These are phyloP conservation scores for Butorides virescens DNA, from an alignment of 2,113 vertebrate species.

Conservation along the genomic window DNA sequence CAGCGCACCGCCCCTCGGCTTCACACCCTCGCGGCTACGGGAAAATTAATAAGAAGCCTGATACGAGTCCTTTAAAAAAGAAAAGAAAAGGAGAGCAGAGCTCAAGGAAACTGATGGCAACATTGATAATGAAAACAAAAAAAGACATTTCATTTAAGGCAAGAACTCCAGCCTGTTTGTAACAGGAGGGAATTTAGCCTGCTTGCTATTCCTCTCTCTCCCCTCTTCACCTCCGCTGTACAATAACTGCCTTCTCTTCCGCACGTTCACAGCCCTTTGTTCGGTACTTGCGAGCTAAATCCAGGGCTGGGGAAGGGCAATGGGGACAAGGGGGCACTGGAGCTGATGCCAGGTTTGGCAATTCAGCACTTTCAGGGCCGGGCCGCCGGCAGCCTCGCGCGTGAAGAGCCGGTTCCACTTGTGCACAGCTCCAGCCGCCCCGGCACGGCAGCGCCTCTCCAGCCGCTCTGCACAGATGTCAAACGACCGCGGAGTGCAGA, in stretches of 20 bases:
- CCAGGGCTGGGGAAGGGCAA: background rate
- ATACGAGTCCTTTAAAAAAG: background rate
- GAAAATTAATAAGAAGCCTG: background rate
- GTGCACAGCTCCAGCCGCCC: background rate
- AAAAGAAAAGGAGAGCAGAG: background rate
- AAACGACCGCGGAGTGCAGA: background rate
- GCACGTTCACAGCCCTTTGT: background rate
- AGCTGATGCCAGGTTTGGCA: background rate
- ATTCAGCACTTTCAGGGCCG: background rate
- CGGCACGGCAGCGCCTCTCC: background rate
- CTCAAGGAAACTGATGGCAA: background rate
- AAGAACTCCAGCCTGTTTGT: background rate
- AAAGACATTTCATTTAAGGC: background rate
- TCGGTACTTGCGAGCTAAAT: background rate
- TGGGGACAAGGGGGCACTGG: background rate
- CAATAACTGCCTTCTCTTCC: background rate
- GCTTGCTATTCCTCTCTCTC: background rate
- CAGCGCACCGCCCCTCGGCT: rapidly evolving
- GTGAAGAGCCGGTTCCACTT: background rate
- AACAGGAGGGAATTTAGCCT: background rate
- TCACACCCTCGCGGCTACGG: background rate
- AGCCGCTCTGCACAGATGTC: background rate
- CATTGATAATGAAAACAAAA: background rate
- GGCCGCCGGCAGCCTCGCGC: background rate
- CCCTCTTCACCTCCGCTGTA: background rate